Percentiles rank a stretch among this genome's conserved stretches.
These are phyloP conservation scores for Daubentonia madagascariensis DNA, from an alignment of 2,113 vertebrate genomes.

Conservation along the genomic window DNA sequence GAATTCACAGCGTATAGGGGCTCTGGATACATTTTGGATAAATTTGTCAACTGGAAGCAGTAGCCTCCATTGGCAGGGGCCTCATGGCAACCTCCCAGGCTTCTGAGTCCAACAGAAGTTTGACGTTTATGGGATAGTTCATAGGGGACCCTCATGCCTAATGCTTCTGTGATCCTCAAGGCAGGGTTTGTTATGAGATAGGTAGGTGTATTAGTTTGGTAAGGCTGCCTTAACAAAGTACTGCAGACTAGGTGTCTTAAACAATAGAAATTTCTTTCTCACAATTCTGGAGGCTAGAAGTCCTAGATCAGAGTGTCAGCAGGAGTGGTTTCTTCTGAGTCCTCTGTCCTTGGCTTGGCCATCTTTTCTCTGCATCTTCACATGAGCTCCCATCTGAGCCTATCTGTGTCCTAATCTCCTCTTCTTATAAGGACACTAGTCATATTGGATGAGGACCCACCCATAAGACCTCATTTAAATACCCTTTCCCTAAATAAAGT, in stretches of 20 bases:
- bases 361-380: not conserved
- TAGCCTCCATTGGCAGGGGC: not conserved
- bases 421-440: not conserved
- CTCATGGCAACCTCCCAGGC: not conserved
- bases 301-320: too few relatives aligned
- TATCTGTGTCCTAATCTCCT: not conserved
- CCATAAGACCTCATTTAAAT: not conserved
- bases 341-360: not conserved
- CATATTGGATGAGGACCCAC: not conserved
- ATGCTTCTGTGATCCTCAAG: not conserved
- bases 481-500: not conserved
- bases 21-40: not conserved
- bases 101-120: not conserved
- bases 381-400: not conserved
- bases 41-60: not conserved
- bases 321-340: not conserved
- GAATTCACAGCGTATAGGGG: not conserved
- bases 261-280: not conserved
- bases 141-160: fast-evolving
- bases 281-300: not conserved
- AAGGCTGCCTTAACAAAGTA: too few relatives aligned
- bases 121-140: not conserved
- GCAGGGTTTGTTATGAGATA: not conserved
- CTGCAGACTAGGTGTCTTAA: fast-evolving
- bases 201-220: too few relatives aligned